Evolutionary conservation across 2,888 invertebrate species (phyloP).

Genomic region (Terebella lapidaria): DNA sequence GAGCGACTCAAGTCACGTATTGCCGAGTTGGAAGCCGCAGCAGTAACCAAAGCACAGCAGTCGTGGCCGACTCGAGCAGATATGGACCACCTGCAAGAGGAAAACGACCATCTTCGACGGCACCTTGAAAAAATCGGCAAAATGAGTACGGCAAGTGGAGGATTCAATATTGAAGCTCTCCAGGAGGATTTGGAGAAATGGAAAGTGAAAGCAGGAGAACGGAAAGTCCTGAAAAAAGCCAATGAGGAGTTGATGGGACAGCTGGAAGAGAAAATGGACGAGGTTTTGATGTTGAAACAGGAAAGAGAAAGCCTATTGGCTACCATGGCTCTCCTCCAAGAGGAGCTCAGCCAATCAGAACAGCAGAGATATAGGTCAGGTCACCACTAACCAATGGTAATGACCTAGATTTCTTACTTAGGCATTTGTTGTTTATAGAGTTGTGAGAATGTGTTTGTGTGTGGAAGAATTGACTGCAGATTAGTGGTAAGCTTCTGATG

Average conservation of each 20-base stretch:
- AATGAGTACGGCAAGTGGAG: constrained; percentile 5
- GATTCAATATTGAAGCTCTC: constrained; percentile 4
- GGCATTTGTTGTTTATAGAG: too few species aligned
- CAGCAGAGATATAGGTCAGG: background rate
- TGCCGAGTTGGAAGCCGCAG: background rate
- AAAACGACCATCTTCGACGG: constrained; percentile 13
- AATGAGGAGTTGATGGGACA: background rate
- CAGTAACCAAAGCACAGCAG: background rate
- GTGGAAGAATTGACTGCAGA: too few species aligned
- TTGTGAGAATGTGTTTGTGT: too few species aligned
- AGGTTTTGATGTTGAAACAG: background rate
- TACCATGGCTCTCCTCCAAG: background rate
- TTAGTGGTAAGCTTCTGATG: too few species aligned
- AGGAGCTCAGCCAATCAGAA: background rate
- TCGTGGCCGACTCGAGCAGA: background rate
- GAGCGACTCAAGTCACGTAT: too few species aligned
- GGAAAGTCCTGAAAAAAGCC: background rate
- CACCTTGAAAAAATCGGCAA: constrained; percentile 20
- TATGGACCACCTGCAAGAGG: constrained; percentile 4
- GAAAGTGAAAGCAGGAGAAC: background rate
- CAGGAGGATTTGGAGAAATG: constrained; percentile 4
- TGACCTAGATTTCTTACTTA: too few species aligned
- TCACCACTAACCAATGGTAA: too few species aligned
- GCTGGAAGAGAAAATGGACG: background rate
- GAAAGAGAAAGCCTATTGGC: background rate